Percentiles rank a stretch among this genome's conserved stretches.
Evolutionary conservation across 2,113 vertebrate species (phyloP).

Genomic region (Aleadryas rufinucha): DNA sequence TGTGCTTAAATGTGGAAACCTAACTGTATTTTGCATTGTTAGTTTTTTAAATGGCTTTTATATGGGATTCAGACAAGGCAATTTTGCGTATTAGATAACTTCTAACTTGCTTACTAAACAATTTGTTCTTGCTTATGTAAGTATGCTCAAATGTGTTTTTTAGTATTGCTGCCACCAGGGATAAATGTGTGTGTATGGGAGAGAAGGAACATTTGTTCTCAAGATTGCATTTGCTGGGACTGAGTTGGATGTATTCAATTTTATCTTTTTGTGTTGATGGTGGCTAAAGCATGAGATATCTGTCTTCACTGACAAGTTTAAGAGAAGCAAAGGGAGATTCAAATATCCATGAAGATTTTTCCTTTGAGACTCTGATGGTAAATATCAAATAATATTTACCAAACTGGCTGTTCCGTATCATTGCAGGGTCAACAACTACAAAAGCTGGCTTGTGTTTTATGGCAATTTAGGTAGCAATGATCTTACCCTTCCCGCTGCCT

Average conservation of each 20-base stretch:
- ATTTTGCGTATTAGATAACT: neutral
- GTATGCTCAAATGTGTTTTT: neutral
- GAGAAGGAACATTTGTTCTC: neutral
- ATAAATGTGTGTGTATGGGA: neutral
- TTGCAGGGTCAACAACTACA: neutral
- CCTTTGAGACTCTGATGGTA: neutral
- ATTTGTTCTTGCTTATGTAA: neutral
- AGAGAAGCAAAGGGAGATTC: neutral
- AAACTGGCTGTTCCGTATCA: neutral
- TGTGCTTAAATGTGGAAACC: neutral
- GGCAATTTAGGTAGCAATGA: neutral
- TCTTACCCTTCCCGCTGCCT: accelerated
- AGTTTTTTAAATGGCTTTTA: neutral
- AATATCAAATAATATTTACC: neutral
- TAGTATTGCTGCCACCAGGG: neutral
- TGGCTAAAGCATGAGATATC: neutral
- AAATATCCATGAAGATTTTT: neutral
- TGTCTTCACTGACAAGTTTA: neutral
- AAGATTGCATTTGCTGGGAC: neutral
- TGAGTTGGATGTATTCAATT: neutral
- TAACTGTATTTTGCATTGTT: neutral
- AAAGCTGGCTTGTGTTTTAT: neutral
- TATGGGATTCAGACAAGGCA: neutral
- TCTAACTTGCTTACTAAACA: neutral
- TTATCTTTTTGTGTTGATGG: neutral